Evolutionary conservation across 2,113 vertebrate genomes (phyloP).

Genomic region (Lasiurus cinereus): DNA sequence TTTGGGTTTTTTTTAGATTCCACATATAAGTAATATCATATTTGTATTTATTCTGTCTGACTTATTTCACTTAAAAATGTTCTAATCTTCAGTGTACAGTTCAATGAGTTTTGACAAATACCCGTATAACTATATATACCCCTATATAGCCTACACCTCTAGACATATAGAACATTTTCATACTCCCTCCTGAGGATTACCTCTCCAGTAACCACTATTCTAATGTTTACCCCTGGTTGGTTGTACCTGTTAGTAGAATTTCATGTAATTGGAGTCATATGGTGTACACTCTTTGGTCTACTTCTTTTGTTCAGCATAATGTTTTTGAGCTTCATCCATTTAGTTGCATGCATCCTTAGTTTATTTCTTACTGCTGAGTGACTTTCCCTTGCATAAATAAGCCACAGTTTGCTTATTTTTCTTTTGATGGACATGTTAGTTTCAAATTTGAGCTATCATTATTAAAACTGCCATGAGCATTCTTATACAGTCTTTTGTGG

Average conservation of each 20-base stretch:
- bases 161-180: not conserved
- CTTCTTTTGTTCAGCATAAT: not conserved
- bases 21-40: not conserved
- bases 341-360: not conserved
- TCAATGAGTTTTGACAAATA: slow-evolving; percentile 22
- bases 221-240: not conserved
- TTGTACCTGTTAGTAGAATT: not conserved
- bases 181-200: not conserved
- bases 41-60: not conserved
- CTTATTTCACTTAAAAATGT: not conserved
- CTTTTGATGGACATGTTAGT: not conserved
- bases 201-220: not conserved
- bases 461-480: not conserved
- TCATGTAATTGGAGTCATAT: not conserved
- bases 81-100: not conserved
- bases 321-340: not conserved
- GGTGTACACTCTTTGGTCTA: not conserved
- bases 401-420: not conserved
- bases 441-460: not conserved
- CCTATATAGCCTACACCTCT: not conserved
- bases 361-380: not conserved
- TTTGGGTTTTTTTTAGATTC: not conserved
- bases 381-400: not conserved
- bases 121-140: not conserved
- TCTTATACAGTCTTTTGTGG: not conserved